Conservation (phyloP, 2,797 vertebrate species). For the Pipistrellus kuhlii region DNA sequence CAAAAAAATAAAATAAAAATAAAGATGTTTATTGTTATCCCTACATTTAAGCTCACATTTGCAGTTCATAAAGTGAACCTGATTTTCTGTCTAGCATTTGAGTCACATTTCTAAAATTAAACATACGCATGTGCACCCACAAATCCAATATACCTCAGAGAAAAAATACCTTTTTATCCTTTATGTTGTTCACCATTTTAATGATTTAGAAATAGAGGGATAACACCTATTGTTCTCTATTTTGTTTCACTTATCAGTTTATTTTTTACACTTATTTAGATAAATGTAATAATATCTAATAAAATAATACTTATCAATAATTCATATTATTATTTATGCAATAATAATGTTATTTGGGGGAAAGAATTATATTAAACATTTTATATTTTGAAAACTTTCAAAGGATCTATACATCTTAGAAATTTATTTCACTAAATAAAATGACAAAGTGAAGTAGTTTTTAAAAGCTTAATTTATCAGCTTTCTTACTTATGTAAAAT, state of each 20-base stretch:
- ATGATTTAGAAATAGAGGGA: neutral
- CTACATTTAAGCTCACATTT: neutral
- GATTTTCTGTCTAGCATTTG: neutral
- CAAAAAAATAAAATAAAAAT: neutral
- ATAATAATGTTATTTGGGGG: neutral
- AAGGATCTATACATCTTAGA: neutral
- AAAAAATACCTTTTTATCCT: neutral
- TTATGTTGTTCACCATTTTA: neutral
- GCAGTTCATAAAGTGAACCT: neutral
- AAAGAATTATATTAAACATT: neutral
- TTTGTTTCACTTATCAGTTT: neutral
- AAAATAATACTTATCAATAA: neutral
- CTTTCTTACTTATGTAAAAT: slow-evolving; percentile 13
- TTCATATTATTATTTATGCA: neutral
- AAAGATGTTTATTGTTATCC: neutral
- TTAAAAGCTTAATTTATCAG: neutral
- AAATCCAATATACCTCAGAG: neutral
- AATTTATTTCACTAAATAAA: slow-evolving; percentile 10
- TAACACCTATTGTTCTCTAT: neutral
- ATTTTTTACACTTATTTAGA: neutral
- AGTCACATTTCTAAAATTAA: neutral
- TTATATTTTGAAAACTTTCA: neutral
- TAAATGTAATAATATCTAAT: neutral
- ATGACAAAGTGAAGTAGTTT: neutral
- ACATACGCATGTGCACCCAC: neutral